Evolutionary conservation across 2,888 invertebrate species (phyloP).

Genomic region (Muschampia plurimacula): DNA sequence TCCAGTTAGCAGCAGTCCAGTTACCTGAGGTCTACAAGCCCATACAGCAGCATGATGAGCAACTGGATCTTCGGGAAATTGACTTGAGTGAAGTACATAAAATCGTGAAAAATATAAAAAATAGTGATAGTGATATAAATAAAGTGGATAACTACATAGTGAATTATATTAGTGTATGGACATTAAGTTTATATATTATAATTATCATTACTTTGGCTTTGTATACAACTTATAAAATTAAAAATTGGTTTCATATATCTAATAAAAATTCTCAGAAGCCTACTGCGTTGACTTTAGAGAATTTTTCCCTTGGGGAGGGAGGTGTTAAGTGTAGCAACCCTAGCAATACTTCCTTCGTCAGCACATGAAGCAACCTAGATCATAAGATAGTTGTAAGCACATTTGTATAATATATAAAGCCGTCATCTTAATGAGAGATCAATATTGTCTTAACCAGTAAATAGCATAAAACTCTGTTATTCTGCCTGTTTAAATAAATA

Average conservation of each 20-base stretch:
- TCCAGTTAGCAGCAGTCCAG: not conserved
- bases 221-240: not conserved
- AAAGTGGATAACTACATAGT: not conserved
- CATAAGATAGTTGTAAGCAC: no score
- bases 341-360: no score
- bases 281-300: not conserved
- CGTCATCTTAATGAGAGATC: no score
- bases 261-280: conserved; percentile 1
- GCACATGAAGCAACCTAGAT: no score
- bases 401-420: no score
- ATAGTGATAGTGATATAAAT: not conserved
- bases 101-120: not conserved
- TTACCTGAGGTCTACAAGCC: not conserved
- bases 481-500: no score
- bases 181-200: conserved; percentile 1
- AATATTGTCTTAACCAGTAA: no score
- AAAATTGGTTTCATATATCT: not conserved
- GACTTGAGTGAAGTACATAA: not conserved
- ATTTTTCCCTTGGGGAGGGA: conserved; percentile 16
- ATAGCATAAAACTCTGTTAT: no score
- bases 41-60: not conserved
- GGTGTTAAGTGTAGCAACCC: conserved; percentile 4
- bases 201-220: not conserved
- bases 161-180: conserved; percentile 1
- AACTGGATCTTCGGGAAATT: not conserved